Evolutionary conservation across 2,888 invertebrate species (phyloP), one percentile per base, ranked within the genome.

Genomic region (Leptinotarsa haldemani): DNA sequence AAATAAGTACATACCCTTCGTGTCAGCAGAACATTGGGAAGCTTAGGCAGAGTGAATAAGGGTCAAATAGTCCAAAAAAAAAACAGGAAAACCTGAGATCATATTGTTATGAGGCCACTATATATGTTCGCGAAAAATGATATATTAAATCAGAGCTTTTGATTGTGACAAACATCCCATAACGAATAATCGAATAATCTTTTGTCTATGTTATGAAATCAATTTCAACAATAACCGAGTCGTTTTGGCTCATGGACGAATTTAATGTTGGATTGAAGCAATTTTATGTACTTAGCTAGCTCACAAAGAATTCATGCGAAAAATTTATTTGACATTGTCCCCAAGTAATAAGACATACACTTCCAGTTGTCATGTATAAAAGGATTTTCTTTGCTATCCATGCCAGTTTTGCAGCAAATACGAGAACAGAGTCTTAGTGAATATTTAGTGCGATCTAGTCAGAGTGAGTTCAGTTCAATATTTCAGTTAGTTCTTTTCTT

Each of bases 271-370:
- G 64, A 76, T 76, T 76, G 72, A 74, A 73, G 73, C 52, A 76
- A 74, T 75, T 75, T 75, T 73, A 69, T 67, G 4, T 68, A 74
- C 69, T 75, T 76, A 77, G 58, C 53, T 76, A 77, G 63, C 46
- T 72, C 40, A 65, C 65, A 74, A 77, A 77, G 70, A 78, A 75
- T 73, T 80, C 81, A 79, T 81, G 81, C 81, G 79, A 80, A 74
- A 81, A 81, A 81, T 80, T 75, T 70, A 69, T 79, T 79, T 81
- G 80, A 77, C 80, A 82, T 81, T 80, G 79, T 76, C 64, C 46
- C 16, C 22, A 53, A 70, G 61, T 64, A 74, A 74, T 76, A 69
- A 66, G 69, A 64, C 70, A 65, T 46, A 74, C 52, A 61, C 53
- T 71, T 74, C 72, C 47, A 48, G n/a, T 22, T 58, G 52, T 64